Evolutionary conservation across 2,888 invertebrate species (phyloP).

Genomic region (Agapetus fuscipes): DNA sequence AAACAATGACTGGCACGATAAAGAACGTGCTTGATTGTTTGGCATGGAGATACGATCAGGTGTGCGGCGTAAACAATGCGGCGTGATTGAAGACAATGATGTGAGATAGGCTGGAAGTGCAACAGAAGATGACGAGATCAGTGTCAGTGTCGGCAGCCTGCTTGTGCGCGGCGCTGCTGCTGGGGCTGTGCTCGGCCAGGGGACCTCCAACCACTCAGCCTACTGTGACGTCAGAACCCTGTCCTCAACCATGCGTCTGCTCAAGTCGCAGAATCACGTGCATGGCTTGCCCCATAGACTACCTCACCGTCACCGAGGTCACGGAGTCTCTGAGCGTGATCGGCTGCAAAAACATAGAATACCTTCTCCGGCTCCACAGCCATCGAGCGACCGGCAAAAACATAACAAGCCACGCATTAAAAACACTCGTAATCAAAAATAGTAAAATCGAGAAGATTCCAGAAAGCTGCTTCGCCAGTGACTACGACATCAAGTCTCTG

Average conservation of each 20-base stretch:
- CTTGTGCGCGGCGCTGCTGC: constrained; percentile 9
- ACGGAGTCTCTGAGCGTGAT: constrained; percentile 14
- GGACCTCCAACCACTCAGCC: no score
- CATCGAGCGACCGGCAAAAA: constrained; percentile 3
- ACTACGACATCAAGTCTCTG: constrained; percentile 15
- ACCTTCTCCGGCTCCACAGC: constrained; percentile 14
- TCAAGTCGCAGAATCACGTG: constrained; percentile 10
- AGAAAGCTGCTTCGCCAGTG: constrained; percentile 12
- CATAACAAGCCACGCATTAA: constrained; percentile 1
- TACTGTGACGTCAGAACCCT: no score
- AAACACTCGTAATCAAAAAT: constrained; percentile 14
- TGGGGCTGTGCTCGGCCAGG: constrained; percentile 12
- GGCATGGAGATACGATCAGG: no score
- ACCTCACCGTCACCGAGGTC: constrained; percentile 13
- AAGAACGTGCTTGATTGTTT: no score
- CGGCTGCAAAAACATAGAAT: constrained; percentile 18
- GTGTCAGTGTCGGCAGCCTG: constrained; percentile 7
- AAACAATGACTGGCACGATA: no score
- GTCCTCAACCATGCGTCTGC: constrained; percentile 17
- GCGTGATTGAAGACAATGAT: constrained; percentile 5
- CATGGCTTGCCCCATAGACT: constrained; percentile 17
- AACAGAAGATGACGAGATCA: constrained; percentile 5
- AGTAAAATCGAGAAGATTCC: constrained; percentile 17
- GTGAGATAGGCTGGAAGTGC: constrained; percentile 4
- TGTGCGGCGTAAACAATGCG: background rate